Evolutionary conservation across 1,140 invertebrate species (phyloP), one percentile per base, ranked within the genome.

Genomic region (Anoplolepis gracilipes): DNA sequence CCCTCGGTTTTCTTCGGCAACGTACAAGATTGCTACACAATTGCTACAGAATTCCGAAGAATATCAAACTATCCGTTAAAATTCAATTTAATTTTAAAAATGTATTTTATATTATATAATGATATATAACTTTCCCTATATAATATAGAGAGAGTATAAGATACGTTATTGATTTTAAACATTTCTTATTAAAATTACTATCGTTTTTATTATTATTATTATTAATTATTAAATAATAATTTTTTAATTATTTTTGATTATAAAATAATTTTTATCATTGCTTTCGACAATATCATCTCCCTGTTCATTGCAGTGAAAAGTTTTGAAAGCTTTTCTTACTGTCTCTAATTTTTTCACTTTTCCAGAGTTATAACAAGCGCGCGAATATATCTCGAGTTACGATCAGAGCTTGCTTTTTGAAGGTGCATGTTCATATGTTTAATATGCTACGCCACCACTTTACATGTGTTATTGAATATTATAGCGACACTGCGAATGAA

Each of bases 381-480:
- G 65, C 78, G 13, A 25, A 64, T 72, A 16, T 59, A 72, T 57
- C 36, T 70, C 78, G 53, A 30, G 53, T 82, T 72, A 59, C 78
- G 78, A 53, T 73, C 59, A 73, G 53, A 72, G 36, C 67, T 59
- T 25, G 49, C 64, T 36, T 59, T 73, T 61, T 39, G 78, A 42
- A 72, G 22, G 49, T 22, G 53, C 53, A 73, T 72, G 72, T 59
- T 73, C 78, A 59, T 82, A 73, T 67, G 28, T 70, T 81, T 79
- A 79, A 79, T 53, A 69, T 22, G 30, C 64, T 6, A 19, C 36
- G 25, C 65, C 25, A 22, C 25, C 33, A 22, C 62, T 65, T 62
- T 73, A 72, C 69, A 82, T n/a, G n/a, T n/a, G n/a, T n/a, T n/a
- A n/a, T 82, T 82, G 78, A 82, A 82, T 82, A 82, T 82, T 81